Base-by-base conservation (phyloP, 23 tunicate genomes). In the Corella eumyota region DNA sequence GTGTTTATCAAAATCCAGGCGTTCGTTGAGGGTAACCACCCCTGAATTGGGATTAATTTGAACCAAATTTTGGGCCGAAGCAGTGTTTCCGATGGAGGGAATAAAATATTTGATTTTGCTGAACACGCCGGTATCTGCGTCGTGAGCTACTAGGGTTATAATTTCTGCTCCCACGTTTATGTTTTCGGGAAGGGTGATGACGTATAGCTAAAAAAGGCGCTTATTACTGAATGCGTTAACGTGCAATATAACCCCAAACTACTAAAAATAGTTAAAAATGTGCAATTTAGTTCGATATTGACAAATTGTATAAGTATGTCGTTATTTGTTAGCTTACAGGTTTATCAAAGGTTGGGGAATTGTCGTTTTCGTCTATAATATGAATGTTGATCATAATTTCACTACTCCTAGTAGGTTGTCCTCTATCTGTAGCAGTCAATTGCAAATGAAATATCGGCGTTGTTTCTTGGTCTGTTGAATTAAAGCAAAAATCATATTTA, bases 91-190 rank as follows among this genome's bases (percentile, higher is more conserved):
- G n/a, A 77, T 21, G 30, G 17, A n/a, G 0, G 94, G 83, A 22
- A 84, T 36, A 45, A 84, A 84, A 59, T 84, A 84, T 0, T 83
- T 83, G 15, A 84, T 56, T 56, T 75, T 38, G 9, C 94, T 83
- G 68, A 63, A 64, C 31, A 27, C 21, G 7, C 68, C 67, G 67
- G 66, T 62, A 72, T 84, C 94, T 3, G 40, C 48, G 57, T 84
- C 94, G 58, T 36, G 64, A 6, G 94, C 94, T 22, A 84, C 94
- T 1, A 73, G 69, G 22, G 94, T 64, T n/a, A 84, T 75, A 17
- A 69, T 59, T 5, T 59, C 49, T 0, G 69, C 83, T 30, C 60
- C 67, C 0, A 60, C 28, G n/a, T n/a, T 56, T 9, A 75, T 65
- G 21, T 65, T 75, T 33, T 75, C 81, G 0, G 65, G 30, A n/a